These are phyloP conservation scores for Alligator mississippiensis DNA, from an alignment of 2,113 vertebrate genomes.

Conservation along the genomic window DNA sequence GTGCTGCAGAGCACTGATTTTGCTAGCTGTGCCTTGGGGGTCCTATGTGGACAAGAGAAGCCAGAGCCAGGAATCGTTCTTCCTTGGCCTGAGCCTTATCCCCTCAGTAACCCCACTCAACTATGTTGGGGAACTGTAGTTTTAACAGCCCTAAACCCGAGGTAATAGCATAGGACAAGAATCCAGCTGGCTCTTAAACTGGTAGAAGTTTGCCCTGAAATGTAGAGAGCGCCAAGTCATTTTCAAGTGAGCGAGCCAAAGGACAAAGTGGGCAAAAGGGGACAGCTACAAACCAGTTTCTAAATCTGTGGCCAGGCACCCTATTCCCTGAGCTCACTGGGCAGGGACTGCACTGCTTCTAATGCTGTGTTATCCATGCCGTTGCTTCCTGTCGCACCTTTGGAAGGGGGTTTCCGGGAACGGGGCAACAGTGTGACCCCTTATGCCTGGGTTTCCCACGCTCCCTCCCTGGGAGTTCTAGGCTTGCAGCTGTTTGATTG, in stretches of 20 bases:
- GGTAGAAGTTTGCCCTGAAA: background rate
- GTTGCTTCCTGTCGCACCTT: background rate
- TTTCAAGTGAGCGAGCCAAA: background rate
- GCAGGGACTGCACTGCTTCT: fast-evolving
- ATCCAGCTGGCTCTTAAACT: background rate
- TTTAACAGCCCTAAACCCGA: background rate
- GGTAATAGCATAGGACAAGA: background rate
- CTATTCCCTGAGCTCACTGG: background rate
- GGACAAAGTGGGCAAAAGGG: background rate
- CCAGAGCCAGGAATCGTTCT: background rate
- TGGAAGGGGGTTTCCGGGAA: background rate
- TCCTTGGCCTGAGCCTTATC: background rate
- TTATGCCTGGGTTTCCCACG: background rate
- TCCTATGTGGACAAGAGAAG: background rate
- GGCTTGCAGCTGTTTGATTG: background rate
- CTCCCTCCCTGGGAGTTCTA: fast-evolving
- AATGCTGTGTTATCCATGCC: background rate
- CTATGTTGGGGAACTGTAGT: background rate
- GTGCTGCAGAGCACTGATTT: background rate
- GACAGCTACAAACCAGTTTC: background rate
- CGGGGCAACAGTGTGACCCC: background rate
- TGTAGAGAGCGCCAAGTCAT: background rate
- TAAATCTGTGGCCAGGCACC: background rate
- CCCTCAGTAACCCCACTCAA: fast-evolving
- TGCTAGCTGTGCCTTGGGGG: background rate